Percentiles rank a stretch among this genome's conserved stretches.
phyloP scores from a whole-genome alignment of 1,140 invertebrate species.

The Lasioglossum baleicum region DNA sequence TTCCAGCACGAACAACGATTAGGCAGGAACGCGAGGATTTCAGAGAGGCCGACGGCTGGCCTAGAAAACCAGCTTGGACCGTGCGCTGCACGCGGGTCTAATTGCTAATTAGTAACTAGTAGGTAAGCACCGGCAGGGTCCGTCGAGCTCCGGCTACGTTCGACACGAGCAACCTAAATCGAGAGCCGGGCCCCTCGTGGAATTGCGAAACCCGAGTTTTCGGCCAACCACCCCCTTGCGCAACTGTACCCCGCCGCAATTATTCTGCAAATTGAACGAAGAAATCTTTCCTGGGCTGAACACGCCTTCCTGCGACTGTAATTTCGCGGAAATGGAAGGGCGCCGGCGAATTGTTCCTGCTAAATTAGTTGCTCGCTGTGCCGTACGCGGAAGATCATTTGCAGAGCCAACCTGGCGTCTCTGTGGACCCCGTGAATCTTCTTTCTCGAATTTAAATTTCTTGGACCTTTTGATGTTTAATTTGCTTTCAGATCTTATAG shows the following conservation, averaged over 20 bases:
- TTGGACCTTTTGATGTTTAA: too few relatives aligned
- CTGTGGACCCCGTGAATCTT: too few relatives aligned
- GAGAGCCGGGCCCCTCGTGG: background rate
- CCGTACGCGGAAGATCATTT: too few relatives aligned
- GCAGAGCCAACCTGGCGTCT: too few relatives aligned
- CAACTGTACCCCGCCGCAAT: background rate
- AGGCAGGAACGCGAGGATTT: conserved; percentile 45
- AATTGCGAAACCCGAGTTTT: conserved; percentile 2
- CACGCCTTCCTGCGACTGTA: too few relatives aligned
- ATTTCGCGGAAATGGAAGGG: too few relatives aligned
- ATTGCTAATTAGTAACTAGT: conserved; percentile 50
- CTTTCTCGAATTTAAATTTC: too few relatives aligned
- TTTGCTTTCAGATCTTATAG: too few relatives aligned
- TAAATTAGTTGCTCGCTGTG: too few relatives aligned
- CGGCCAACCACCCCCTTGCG: background rate
- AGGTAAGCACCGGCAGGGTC: background rate
- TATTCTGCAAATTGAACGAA: background rate
- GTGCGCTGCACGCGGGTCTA: conserved; percentile 14
- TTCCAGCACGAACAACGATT: conserved; percentile 41
- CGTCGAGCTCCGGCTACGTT: background rate
- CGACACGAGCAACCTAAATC: conserved; percentile 4
- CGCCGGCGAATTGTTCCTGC: too few relatives aligned
- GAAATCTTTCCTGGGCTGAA: background rate
- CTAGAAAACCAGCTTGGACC: conserved; percentile 26
- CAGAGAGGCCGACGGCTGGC: conserved; percentile 7